Evolutionary conservation across 1,140 invertebrate genomes (phyloP).

Genomic region (Himalopsyche phryganea): DNA sequence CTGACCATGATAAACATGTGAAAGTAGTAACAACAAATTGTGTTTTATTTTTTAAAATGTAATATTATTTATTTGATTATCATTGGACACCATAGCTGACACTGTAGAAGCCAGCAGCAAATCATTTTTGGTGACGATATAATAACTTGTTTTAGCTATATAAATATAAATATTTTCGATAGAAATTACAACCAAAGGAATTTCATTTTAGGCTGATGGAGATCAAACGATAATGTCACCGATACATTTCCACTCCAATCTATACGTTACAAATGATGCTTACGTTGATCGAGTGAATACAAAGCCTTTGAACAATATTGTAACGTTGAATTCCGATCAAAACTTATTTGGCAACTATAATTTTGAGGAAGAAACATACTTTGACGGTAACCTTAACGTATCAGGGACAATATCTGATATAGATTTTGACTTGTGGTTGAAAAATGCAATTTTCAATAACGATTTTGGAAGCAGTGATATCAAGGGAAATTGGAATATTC

Average conservation of each 20-base stretch:
- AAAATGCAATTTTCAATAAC: constrained; percentile 23
- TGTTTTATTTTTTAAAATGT: too few species aligned
- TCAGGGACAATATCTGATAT: constrained; percentile 9
- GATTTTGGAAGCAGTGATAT: constrained; percentile 7
- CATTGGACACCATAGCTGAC: too few species aligned
- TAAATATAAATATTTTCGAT: too few species aligned
- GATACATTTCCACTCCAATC: constrained; percentile 25
- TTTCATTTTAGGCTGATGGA: constrained; percentile 7
- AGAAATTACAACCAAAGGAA: too few species aligned
- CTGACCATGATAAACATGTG: too few species aligned
- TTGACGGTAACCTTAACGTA: constrained; percentile 18
- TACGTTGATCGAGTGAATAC: constrained; percentile 12
- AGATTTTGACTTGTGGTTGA: constrained; percentile 26
- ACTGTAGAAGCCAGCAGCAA: too few species aligned
- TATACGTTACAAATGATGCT: constrained; percentile 17
- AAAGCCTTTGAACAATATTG: constrained; percentile 10
- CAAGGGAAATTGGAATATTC: constrained; percentile 17
- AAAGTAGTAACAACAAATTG: too few species aligned
- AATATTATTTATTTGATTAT: too few species aligned
- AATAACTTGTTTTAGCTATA: too few species aligned
- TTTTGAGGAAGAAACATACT: constrained; percentile 17
- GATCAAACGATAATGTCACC: constrained; percentile 18
- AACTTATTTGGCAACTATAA: constrained; percentile 15
- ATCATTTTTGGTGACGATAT: too few species aligned
- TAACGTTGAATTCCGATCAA: constrained; percentile 18